A percentile compares a stretch with the other conserved stretches of the same genome.
These are phyloP conservation scores for Alviniconcha strummeri DNA, from an alignment of 2,888 invertebrate species.

Conservation along the genomic window DNA sequence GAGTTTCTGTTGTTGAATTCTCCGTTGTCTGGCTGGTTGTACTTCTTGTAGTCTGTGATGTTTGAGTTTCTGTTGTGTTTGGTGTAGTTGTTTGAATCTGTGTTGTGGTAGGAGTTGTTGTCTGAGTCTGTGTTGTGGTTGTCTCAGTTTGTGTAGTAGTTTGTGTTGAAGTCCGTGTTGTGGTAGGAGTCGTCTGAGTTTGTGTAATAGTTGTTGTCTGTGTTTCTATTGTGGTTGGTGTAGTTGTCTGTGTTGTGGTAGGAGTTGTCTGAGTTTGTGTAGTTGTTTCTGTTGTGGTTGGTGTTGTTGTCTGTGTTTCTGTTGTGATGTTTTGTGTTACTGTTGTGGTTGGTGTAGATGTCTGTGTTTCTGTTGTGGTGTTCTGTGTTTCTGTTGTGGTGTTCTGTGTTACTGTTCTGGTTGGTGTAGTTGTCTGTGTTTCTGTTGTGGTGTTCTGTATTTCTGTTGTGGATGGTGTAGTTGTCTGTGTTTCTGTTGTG, in stretches of 20 bases:
- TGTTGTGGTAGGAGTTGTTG: slow-evolving; percentile 12
- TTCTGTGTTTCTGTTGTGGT: too few species aligned
- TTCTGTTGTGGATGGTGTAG: too few species aligned
- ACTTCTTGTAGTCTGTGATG: slow-evolving; percentile 18
- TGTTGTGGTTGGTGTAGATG: too few species aligned
- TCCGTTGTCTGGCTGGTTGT: slow-evolving; percentile 8
- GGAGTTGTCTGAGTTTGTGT: slow-evolving; percentile 13
- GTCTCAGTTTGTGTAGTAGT: not conserved
- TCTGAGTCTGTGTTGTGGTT: slow-evolving; percentile 7
- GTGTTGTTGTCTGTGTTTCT: too few species aligned
- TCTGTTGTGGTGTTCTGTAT: too few species aligned
- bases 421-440: too few species aligned
- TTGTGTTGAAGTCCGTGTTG: slow-evolving; percentile 11
- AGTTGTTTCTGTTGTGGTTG: not conserved
- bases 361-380: too few species aligned
- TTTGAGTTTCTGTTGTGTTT: slow-evolving; percentile 10
- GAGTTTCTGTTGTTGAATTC: slow-evolving; percentile 18
- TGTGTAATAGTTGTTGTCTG: not conserved
- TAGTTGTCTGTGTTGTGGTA: slow-evolving; percentile 1
- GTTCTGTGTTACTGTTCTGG: too few species aligned
- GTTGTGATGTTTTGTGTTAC: too few species aligned
- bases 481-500: too few species aligned
- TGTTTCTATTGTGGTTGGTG: not conserved
- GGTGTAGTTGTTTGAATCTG: not conserved
- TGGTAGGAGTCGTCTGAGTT: not conserved